Evolutionary conservation across 1,140 invertebrate genomes (phyloP).

Genomic region (Pogonus chalceus): DNA sequence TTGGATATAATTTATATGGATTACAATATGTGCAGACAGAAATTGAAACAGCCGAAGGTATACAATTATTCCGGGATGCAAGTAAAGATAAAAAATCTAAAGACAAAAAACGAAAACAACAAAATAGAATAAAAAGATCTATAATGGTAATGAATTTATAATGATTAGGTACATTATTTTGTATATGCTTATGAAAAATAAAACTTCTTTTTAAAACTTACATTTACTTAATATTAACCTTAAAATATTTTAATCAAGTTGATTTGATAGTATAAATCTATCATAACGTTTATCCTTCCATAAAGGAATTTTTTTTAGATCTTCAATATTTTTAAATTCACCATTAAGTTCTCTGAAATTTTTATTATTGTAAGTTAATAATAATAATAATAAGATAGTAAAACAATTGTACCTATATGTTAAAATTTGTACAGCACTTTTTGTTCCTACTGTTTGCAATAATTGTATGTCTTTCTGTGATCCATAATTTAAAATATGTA

Average conservation of each 20-base stretch:
- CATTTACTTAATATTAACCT: neutral
- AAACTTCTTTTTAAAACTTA: neutral
- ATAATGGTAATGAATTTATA: conserved; percentile 38
- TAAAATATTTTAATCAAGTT: neutral
- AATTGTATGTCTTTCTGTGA: conserved; percentile 15
- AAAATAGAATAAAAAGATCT: conserved; percentile 60
- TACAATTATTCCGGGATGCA: conserved; percentile 76
- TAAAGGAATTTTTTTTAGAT: conserved; percentile 18
- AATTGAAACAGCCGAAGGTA: conserved; percentile 69
- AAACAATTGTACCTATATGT: conserved; percentile 16
- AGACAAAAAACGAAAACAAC: conserved; percentile 55
- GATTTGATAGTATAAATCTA: conserved; percentile 12
- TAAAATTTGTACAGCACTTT: conserved; percentile 19
- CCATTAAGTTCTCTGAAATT: conserved; percentile 16
- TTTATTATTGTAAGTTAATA: neutral
- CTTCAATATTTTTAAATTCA: conserved; percentile 15
- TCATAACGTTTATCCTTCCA: conserved; percentile 19
- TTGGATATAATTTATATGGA: conserved; percentile 82
- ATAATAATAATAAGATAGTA: neutral
- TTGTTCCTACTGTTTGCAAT: conserved; percentile 21
- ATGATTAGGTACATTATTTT: conserved; percentile 21
- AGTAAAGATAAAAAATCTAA: conserved; percentile 52
- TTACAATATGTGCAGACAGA: conserved; percentile 64
- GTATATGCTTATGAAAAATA: neutral
- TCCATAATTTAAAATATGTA: conserved; percentile 20